Evolutionary conservation across 2,797 vertebrate species (phyloP).

Genomic region (Pterois miles): DNA sequence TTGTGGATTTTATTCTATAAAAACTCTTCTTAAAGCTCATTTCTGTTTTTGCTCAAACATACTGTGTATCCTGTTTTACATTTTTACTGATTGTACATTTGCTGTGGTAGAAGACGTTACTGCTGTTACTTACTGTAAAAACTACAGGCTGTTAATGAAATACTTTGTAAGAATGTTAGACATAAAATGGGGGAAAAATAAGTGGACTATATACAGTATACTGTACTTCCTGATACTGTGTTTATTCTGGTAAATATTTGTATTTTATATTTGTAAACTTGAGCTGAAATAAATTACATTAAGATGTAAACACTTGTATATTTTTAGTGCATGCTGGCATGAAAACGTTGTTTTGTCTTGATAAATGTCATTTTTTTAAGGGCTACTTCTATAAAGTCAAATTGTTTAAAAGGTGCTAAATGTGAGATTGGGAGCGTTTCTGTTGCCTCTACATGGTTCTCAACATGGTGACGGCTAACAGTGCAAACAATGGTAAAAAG

Average conservation of each 20-base stretch:
- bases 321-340: not conserved
- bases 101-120: conserved; percentile 17
- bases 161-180: conserved; percentile 13
- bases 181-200: not conserved
- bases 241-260: conserved; percentile 45
- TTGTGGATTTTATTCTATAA: not conserved
- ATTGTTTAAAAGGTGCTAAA: not conserved
- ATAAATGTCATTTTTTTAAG: too few species aligned
- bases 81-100: conserved; percentile 27
- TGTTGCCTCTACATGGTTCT: too few species aligned
- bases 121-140: conserved; percentile 20
- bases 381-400: not conserved
- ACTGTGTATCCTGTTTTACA: not conserved
- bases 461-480: too few species aligned
- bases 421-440: too few species aligned
- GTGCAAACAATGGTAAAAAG: too few species aligned
- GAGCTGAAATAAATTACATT: conserved; percentile 53
- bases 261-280: conserved; percentile 61
- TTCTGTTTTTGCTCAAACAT: not conserved
- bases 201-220: not conserved
- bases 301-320: not conserved
- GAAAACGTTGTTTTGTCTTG: not conserved
- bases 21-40: not conserved
- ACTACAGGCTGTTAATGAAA: not conserved
- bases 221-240: conserved; percentile 24